These are phyloP conservation scores for Psilopsiagon aurifrons DNA, from an alignment of 2,113 vertebrate genomes.

Conservation along the genomic window DNA sequence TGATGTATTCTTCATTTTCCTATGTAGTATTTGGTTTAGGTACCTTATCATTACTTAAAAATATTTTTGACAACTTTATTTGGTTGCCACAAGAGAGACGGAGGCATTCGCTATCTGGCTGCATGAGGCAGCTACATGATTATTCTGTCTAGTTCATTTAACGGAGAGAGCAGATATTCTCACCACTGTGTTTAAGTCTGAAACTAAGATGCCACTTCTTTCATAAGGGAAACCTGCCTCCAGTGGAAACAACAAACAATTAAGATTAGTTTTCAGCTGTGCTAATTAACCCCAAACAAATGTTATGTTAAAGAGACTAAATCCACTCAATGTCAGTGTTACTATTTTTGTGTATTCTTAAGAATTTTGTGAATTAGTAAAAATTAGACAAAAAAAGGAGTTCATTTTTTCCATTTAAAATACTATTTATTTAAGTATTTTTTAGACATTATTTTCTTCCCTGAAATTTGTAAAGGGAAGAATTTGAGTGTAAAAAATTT, in stretches of 20 bases:
- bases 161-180: conserved; percentile 13
- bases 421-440: not conserved
- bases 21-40: conserved; percentile 59
- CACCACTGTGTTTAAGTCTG: conserved; percentile 55
- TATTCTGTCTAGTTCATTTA: not conserved
- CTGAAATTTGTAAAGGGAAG: not conserved
- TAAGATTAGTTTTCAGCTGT: conserved; percentile 71
- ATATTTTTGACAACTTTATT: conserved; percentile 73
- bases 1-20: conserved; percentile 58
- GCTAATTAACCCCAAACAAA: conserved; percentile 71
- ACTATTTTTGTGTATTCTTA: conserved; percentile 47
- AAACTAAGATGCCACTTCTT: conserved; percentile 67
- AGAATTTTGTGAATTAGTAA: conserved; percentile 19
- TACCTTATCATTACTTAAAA: conserved; percentile 68
- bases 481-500: not conserved
- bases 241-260: conserved; percentile 73
- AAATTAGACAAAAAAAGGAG: conserved; percentile 18
- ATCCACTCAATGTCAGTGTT: conserved; percentile 51
- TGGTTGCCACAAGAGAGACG: conserved; percentile 45
- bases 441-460: not conserved
- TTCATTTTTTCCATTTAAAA: not conserved
- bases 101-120: conserved; percentile 16
- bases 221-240: conserved; percentile 70
- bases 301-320: conserved; percentile 68
- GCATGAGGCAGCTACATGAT: not conserved